phyloP scores from a whole-genome alignment of 2,113 vertebrate genomes.

The Psilopsiagon aurifrons region DNA sequence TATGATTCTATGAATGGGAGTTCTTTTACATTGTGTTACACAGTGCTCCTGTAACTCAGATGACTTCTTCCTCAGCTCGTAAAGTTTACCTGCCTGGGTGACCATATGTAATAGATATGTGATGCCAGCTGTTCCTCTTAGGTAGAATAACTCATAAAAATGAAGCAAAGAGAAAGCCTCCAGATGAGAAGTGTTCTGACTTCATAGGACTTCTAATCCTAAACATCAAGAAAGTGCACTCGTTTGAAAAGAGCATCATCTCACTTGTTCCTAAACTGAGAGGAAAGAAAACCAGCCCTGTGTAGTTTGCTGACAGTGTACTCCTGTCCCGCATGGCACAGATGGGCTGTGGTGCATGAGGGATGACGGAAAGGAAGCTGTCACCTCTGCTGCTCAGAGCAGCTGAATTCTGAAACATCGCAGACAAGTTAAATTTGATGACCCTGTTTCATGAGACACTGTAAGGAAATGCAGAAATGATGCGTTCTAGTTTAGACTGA shows the following conservation, averaged over 20 bases:
- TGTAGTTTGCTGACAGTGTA: accelerated
- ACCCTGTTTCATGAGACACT: neutral
- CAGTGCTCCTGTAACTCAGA: neutral
- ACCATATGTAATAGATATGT: neutral
- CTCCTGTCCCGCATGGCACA: accelerated
- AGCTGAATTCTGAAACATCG: neutral
- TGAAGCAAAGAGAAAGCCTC: neutral
- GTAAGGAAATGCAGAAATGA: neutral
- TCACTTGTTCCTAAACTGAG: accelerated
- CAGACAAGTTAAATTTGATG: neutral
- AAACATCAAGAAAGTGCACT: neutral
- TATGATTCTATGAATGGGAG: neutral
- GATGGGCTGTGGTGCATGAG: accelerated
- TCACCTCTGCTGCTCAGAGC: neutral
- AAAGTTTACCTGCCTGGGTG: neutral
- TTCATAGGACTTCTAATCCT: neutral
- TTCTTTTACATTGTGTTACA: neutral
- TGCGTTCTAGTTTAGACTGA: neutral
- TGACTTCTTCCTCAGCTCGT: neutral
- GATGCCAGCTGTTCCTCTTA: neutral
- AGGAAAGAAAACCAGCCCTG: accelerated
- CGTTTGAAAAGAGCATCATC: neutral
- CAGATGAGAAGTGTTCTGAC: neutral
- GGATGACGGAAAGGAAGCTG: neutral
- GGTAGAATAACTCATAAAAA: neutral